A percentile compares a stretch with the other conserved stretches of the same genome.
Evolutionary conservation across 2,888 invertebrate species (phyloP).

Genomic region (Craniophora ligustri): DNA sequence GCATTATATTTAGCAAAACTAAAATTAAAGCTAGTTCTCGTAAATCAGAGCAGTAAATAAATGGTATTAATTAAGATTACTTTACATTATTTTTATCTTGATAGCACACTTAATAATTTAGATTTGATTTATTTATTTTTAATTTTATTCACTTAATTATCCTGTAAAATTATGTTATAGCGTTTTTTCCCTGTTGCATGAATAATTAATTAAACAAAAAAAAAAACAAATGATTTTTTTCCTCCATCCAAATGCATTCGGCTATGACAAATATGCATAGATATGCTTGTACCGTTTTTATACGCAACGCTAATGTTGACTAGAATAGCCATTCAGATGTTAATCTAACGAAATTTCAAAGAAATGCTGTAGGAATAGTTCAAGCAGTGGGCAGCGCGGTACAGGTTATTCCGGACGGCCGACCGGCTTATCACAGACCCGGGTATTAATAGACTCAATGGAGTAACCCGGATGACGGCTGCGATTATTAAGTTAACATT

Average conservation of each 20-base stretch:
- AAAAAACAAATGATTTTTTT: no score
- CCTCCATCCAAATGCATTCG: conserved; percentile 4
- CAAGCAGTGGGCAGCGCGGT: conserved; percentile 31
- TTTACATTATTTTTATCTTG: no score
- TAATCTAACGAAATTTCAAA: conserved; percentile 52
- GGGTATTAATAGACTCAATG: conserved; percentile 51
- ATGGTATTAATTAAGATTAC: no score
- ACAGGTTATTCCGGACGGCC: conserved; percentile 43
- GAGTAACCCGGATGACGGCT: conserved; percentile 44
- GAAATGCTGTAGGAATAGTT: conserved; percentile 39
- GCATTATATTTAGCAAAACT: no score
- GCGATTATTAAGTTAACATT: conserved; percentile 43
- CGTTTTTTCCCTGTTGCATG: neutral
- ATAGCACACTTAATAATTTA: no score
- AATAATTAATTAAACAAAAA: conserved; percentile 2
- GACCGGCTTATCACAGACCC: conserved; percentile 42
- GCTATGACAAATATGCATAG: conserved; percentile 14
- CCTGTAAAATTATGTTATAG: no score
- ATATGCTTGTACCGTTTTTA: conserved; percentile 37
- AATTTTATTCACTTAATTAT: no score
- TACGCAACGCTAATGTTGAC: conserved; percentile 33
- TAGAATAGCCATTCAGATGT: conserved; percentile 45
- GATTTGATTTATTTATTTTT: no score
- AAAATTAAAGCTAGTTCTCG: no score
- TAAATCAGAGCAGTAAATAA: no score